Conservation (phyloP, 2,797 vertebrate species). For the Danio jaintianensis region DNA sequence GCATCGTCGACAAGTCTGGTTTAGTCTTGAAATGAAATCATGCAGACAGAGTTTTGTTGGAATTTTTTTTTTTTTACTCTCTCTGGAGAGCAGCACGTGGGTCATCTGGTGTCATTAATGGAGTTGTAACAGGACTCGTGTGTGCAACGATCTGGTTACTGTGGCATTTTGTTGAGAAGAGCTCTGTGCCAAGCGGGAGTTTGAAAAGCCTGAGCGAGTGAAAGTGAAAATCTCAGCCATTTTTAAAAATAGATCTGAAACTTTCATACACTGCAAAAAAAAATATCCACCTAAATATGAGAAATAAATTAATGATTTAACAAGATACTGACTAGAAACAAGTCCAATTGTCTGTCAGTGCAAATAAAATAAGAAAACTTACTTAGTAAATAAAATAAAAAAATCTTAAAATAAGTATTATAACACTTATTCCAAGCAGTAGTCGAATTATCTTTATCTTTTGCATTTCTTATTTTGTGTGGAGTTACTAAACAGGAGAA, state of each 20-base stretch:
- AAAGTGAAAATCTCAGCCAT: constrained; percentile 37
- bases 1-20: neutral
- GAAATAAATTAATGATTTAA: no score
- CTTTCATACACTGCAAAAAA: neutral
- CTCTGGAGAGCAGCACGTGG: constrained; percentile 58
- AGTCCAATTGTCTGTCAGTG: no score
- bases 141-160: constrained; percentile 73
- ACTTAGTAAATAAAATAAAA: no score
- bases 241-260: constrained; percentile 39
- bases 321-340: no score
- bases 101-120: constrained; percentile 72
- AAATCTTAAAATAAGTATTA: no score
- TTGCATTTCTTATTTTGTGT: no score
- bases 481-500: no score
- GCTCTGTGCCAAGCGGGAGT: constrained; percentile 63
- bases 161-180: constrained; percentile 75
- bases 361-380: no score
- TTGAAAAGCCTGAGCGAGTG: constrained; percentile 65
- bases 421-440: no score
- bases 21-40: neutral
- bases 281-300: no score
- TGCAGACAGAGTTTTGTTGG: neutral
- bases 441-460: no score
- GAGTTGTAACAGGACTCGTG: constrained; percentile 74
- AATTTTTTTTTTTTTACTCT: constrained; percentile 2